Evolutionary conservation across 2,888 invertebrate genomes (phyloP), one percentile per base, ranked within the genome.

Genomic region (Empis livida): DNA sequence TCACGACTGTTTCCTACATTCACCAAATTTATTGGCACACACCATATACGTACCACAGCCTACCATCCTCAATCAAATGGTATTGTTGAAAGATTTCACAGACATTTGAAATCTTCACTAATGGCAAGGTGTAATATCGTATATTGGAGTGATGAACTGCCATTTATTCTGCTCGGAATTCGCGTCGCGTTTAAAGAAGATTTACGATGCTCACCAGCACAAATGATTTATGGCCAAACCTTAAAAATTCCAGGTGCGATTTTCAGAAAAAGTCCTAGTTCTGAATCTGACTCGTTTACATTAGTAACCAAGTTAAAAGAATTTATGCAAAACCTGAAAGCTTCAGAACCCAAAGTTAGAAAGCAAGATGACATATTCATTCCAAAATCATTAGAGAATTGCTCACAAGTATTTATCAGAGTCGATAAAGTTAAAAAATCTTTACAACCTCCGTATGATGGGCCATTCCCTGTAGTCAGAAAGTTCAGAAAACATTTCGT

Each of bases 381-480:
- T 20, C 20, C 20, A 20, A 20, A 20, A 20, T 20, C 20, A 5
- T 20, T 20, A 20, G 20, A 20, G 5, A 20, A 20, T 20, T 20
- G 20, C 5, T 20, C 20, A 5, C 35, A 38, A 11, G 39, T 41
- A 15, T 42, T 44, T 32, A 38, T 51, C 16, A n/a, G 50, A 13
- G 11, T 27, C 11, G 48, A 46, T 30, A 23, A 16, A 13, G 37
- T 44, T 5, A 23, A 30, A 16, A 43, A 9, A 14, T 44, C 44
- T 1, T 15, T 48, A 2, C 31, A 46, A 30, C 39, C 27, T 16
- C 46, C 46, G 1, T 48, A 48, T 35, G 38, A 43, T 4, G 50
- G 50, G 2, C 48, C 48, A 4, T 44, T 31, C 17, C n/a, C 15
- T n/a, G 46, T 50, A 3, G n/a, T 48, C 10, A 37, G 11, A 30